Percentiles rank a stretch among this genome's conserved stretches.
Evolutionary conservation across 2,888 invertebrate species (phyloP).

Genomic region (Cinara cedri): DNA sequence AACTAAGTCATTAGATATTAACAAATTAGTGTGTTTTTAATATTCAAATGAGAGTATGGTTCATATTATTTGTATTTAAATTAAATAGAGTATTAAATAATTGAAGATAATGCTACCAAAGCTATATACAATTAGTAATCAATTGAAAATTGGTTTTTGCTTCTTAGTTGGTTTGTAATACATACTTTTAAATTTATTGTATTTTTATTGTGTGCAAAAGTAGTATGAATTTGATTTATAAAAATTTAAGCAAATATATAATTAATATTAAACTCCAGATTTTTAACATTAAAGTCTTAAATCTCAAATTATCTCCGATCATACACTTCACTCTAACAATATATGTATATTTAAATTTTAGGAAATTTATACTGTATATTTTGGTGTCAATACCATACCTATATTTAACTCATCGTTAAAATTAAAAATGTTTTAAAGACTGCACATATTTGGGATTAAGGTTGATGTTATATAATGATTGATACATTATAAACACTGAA

Average conservation of each 20-base stretch:
- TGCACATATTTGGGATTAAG: conserved; percentile 45
- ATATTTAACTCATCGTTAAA: not conserved
- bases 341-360: not conserved
- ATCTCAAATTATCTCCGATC: not conserved
- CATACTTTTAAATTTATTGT: not conserved
- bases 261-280: not conserved
- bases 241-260: not conserved
- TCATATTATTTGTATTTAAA: conserved; percentile 26
- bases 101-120: conserved; percentile 10
- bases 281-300: conserved; percentile 3
- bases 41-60: not conserved
- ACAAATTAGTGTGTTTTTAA: conserved; percentile 8
- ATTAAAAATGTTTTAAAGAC: conserved; percentile 46
- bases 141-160: conserved; percentile 5
- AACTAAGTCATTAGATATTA: conserved; percentile 48
- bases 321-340: not conserved
- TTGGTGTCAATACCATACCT: not conserved
- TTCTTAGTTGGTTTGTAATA: not conserved
- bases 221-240: not conserved
- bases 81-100: conserved; percentile 17
- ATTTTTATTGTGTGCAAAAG: conserved; percentile 1
- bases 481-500: conserved; percentile 24
- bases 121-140: conserved; percentile 11
- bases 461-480: conserved; percentile 7
- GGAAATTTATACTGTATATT: not conserved